Evolutionary conservation across 2,888 invertebrate species (phyloP), one percentile per base, ranked within the genome.

Genomic region (Netelia melanura): DNA sequence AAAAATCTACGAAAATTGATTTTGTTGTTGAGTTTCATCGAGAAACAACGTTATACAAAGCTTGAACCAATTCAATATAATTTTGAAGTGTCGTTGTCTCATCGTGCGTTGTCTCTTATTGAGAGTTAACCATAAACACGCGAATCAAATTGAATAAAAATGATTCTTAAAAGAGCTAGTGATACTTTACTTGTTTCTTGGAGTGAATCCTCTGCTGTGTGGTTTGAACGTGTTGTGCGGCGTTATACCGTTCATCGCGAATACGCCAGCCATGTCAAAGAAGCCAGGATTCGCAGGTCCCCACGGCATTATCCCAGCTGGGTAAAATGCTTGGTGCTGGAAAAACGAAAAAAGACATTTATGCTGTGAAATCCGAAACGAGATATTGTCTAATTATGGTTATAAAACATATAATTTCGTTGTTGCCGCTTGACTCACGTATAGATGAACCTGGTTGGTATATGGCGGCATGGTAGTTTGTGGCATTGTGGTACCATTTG

Each of bases 201-300:
- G 93, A 89, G 92, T 91, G 86, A 93, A 94, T 92, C 94, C 94
- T 84, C 95, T 91, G 85, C 94, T 94, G 88, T 94, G 95, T 88
- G 95, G 94, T 90, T 96, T 96, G 91, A 95, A 96, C 76, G 96
- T 94, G 80, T 95, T 95, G 92, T 96, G 96, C 70, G 96, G 96
- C 81, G 96, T 95, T 88, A 97, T 94, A 80, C 97, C 97, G 93
- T 97, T 97, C 90, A 96, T 95, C 85, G 96, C 95, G 93, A 96
- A 97, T 86, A 97, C 96, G 92, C 96, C 95, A 88, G 96, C 95
- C 91, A 97, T 95, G 88, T 96, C 96, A 90, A 96, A 96, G 91
- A 95, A 97, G 87, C 95, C 95, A 87, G 93, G 92, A 90, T 92
- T 93, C 43, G 93, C 92, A 44, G 92, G 91, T 85, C 94, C 94